These are phyloP conservation scores for Rana temporaria DNA, from an alignment of 2,113 vertebrate species.

Conservation along the genomic window DNA sequence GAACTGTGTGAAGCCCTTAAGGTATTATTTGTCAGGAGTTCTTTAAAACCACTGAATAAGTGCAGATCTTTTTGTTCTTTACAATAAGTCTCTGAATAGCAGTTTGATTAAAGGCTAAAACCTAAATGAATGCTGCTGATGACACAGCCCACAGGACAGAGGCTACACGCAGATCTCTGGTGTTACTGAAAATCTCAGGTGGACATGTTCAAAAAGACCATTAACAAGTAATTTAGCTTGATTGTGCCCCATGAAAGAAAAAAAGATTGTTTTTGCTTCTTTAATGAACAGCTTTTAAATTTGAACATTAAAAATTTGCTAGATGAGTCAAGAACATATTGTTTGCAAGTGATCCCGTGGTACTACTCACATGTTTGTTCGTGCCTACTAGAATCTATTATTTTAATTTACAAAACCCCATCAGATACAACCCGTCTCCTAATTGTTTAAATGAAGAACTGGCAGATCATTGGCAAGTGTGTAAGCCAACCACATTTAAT, in stretches of 20 bases:
- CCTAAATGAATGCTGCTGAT: not conserved
- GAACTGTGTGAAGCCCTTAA: too few species aligned
- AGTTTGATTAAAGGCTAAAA: not conserved
- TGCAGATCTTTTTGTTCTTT: too few species aligned
- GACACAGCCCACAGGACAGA: not conserved
- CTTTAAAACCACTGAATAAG: too few species aligned
- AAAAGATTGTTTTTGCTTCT: not conserved
- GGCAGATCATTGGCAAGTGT: constrained; percentile 30
- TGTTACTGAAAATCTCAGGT: not conserved
- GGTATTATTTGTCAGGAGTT: too few species aligned
- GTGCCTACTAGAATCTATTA: constrained; percentile 27
- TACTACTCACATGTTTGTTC: constrained; percentile 28
- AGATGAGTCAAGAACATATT: constrained; percentile 42
- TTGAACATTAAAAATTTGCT: not conserved
- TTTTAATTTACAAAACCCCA: constrained; percentile 24
- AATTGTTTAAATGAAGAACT: constrained; percentile 47
- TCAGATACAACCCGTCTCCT: constrained; percentile 13
- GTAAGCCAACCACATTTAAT: constrained; percentile 50
- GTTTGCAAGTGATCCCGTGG: constrained; percentile 32
- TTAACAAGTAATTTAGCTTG: not conserved
- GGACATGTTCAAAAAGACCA: not conserved
- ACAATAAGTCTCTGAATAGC: too few species aligned
- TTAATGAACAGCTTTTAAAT: constrained; percentile 23
- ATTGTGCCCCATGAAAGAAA: not conserved
- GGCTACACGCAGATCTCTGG: not conserved